Evolutionary conservation across 2,888 invertebrate genomes (phyloP).

Genomic region (Horisme vitalbata): DNA sequence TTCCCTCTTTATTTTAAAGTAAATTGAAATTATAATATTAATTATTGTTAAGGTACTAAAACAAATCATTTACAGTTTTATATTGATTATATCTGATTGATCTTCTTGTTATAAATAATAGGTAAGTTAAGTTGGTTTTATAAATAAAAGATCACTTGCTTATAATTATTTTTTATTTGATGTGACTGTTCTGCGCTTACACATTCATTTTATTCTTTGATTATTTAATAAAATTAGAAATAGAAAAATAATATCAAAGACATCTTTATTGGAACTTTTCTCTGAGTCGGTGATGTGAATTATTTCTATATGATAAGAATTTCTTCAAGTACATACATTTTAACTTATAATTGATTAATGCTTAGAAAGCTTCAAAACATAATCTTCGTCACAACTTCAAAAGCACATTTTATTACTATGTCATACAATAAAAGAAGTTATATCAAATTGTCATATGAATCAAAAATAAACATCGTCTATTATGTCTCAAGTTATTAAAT

Average conservation of each 20-base stretch:
- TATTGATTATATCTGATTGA: too few relatives aligned
- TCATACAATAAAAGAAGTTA: constrained; percentile 44
- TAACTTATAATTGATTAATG: constrained; percentile 32
- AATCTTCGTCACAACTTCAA: constrained; percentile 46
- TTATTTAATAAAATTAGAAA: constrained; percentile 81
- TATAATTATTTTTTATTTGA: constrained; percentile 81
- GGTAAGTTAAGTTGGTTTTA: not conserved
- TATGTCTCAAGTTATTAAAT: constrained; percentile 68
- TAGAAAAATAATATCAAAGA: constrained; percentile 83
- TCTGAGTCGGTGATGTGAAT: constrained; percentile 50
- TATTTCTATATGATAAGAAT: constrained; percentile 25
- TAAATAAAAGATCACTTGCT: constrained; percentile 69
- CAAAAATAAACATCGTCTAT: constrained; percentile 62
- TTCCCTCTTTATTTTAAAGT: too few relatives aligned
- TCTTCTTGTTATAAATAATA: too few relatives aligned
- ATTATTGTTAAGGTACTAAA: too few relatives aligned
- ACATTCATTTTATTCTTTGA: constrained; percentile 73
- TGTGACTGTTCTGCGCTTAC: constrained; percentile 76
- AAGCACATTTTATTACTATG: constrained; percentile 47
- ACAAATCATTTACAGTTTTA: too few relatives aligned
- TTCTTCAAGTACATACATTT: constrained; percentile 25
- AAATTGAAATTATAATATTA: too few relatives aligned
- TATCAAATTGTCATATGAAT: constrained; percentile 59
- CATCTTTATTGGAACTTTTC: constrained; percentile 74
- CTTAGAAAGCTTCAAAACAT: constrained; percentile 36